phyloP scores from a whole-genome alignment of 1,140 invertebrate genomes.

The Lepidurus apus region DNA sequence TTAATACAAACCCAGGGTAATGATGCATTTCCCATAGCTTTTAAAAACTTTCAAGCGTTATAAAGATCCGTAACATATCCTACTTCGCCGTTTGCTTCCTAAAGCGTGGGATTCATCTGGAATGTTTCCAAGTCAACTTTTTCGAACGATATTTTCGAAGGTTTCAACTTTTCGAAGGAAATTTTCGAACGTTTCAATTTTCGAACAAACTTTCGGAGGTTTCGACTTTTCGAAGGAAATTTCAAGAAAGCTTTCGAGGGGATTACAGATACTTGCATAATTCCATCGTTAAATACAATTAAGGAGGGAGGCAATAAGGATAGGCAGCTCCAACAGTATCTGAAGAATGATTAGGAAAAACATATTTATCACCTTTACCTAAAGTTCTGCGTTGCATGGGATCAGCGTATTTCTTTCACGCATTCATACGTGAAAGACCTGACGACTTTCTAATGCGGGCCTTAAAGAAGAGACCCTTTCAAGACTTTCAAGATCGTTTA shows the following conservation, averaged over 20 bases:
- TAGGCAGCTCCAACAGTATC: neutral
- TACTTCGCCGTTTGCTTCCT: neutral
- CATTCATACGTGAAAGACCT: neutral
- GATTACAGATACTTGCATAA: neutral
- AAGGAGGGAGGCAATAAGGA: neutral
- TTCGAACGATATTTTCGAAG: too few species aligned
- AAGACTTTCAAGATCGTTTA: slow-evolving; percentile 11
- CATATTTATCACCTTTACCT: slow-evolving; percentile 2
- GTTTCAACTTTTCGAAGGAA: too few species aligned
- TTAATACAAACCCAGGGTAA: neutral
- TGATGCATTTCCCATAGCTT: slow-evolving; percentile 1
- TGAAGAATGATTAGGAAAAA: slow-evolving; percentile 3
- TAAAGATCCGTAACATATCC: neutral
- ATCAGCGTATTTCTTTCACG: neutral
- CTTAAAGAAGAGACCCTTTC: neutral
- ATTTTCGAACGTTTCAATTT: too few species aligned
- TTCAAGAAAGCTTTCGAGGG: too few species aligned
- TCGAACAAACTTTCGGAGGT: too few species aligned
- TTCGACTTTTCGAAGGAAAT: too few species aligned
- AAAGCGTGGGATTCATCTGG: neutral
- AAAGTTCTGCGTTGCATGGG: neutral
- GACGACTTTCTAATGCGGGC: neutral
- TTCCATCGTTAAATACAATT: neutral
- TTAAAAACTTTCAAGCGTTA: neutral
- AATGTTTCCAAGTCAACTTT: too few species aligned